These are phyloP conservation scores for Rhea americana DNA, from an alignment of 2,113 vertebrate genomes.

Conservation along the genomic window DNA sequence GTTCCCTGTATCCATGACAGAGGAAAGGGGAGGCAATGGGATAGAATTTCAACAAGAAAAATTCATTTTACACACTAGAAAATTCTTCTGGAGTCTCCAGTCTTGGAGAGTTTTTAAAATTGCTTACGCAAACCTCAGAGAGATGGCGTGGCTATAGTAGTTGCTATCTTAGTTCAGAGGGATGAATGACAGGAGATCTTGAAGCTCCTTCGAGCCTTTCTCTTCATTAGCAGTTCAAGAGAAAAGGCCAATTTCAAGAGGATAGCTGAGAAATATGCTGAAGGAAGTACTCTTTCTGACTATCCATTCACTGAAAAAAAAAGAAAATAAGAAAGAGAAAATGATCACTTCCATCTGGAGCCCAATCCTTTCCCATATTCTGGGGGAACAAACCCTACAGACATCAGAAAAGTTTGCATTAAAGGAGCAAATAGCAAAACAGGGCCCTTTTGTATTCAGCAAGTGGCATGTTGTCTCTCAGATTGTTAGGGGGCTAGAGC, in stretches of 20 bases:
- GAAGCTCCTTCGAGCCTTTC: not conserved
- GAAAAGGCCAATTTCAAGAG: not conserved
- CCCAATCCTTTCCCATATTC: not conserved
- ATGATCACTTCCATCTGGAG: not conserved
- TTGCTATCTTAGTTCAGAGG: not conserved
- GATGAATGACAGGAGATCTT: not conserved
- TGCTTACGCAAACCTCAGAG: accelerated
- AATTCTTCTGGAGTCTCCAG: not conserved
- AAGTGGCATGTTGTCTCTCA: not conserved
- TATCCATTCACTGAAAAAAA: not conserved
- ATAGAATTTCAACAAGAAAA: not conserved
- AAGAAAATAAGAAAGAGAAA: not conserved
- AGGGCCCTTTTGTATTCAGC: not conserved
- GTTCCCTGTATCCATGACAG: not conserved
- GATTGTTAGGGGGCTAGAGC: not conserved
- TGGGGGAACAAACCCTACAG: not conserved
- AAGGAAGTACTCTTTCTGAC: not conserved
- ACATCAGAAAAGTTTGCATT: not conserved
- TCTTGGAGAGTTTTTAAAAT: not conserved
- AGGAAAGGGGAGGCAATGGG: not conserved
- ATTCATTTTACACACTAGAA: not conserved
- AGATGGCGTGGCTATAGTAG: not conserved
- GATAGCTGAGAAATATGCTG: not conserved
- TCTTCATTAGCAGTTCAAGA: not conserved
- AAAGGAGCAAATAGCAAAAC: not conserved